Evolutionary conservation across 2,113 vertebrate genomes (phyloP).

Genomic region (Haemorhous mexicanus): DNA sequence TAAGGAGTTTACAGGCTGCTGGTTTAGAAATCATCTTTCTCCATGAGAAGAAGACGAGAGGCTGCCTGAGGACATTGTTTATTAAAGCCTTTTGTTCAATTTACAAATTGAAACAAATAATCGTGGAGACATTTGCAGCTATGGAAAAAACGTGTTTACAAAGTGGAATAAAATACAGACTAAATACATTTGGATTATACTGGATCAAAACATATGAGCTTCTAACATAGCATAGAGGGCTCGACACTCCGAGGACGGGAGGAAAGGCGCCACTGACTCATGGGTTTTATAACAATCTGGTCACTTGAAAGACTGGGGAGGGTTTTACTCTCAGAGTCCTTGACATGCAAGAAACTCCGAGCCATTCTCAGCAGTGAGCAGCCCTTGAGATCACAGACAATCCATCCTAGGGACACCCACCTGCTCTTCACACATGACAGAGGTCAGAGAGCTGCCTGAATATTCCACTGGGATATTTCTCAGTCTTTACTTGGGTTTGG

Average conservation of each 20-base stretch:
- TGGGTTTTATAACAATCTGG: conserved; percentile 36
- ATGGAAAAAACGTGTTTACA: conserved; percentile 80
- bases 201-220: conserved; percentile 53
- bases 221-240: conserved; percentile 55
- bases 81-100: conserved; percentile 76
- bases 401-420: background rate
- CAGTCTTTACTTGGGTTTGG: background rate
- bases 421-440: background rate
- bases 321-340: background rate
- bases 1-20: conserved; percentile 21
- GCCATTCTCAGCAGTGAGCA: background rate
- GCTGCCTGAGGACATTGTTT: conserved; percentile 73
- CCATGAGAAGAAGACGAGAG: conserved; percentile 17
- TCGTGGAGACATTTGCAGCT: conserved; percentile 75
- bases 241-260: conserved; percentile 17
- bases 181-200: conserved; percentile 75
- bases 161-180: conserved; percentile 75
- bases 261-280: conserved; percentile 69
- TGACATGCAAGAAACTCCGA: background rate
- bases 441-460: background rate
- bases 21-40: conserved; percentile 30
- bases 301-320: conserved; percentile 11
- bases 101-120: conserved; percentile 82
- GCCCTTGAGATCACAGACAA: background rate
- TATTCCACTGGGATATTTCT: background rate